These are phyloP conservation scores for Aleiodes sp. DNA, from an alignment of 1,140 invertebrate genomes.

Conservation along the genomic window DNA sequence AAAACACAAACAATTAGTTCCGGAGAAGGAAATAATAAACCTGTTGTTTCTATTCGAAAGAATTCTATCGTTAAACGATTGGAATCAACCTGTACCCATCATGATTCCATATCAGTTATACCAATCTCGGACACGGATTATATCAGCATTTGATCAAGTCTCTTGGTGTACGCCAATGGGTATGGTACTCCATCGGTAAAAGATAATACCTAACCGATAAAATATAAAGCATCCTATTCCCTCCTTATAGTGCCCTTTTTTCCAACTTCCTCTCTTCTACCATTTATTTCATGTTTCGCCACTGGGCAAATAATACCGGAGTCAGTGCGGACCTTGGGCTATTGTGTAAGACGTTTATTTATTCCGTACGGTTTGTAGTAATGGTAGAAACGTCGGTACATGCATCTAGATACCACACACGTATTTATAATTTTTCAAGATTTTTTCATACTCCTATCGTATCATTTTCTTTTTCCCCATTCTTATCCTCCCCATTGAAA, in stretches of 20 bases:
- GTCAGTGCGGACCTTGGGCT: not conserved
- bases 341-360: constrained; percentile 16
- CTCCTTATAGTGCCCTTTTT: not conserved
- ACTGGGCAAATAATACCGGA: constrained; percentile 7
- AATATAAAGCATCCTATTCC: constrained; percentile 14
- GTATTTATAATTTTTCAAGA: not conserved
- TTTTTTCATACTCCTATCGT: not conserved
- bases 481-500: not conserved
- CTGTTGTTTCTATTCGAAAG: not conserved
- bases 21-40: not conserved
- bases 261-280: not conserved
- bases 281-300: constrained; percentile 10
- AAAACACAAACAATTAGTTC: not conserved
- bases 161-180: constrained; percentile 3
- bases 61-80: not conserved
- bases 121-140: constrained; percentile 1
- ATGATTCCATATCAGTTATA: constrained; percentile 16
- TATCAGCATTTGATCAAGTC: not conserved
- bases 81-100: constrained; percentile 15
- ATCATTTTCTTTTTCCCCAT: not conserved
- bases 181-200: constrained; percentile 14
- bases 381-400: constrained; percentile 9
- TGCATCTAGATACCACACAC: constrained; percentile 14
- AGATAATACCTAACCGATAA: constrained; percentile 8
- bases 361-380: not conserved